Base-by-base conservation (phyloP, 92 coral and sea anemone species). In the Ricordea florida region DNA sequence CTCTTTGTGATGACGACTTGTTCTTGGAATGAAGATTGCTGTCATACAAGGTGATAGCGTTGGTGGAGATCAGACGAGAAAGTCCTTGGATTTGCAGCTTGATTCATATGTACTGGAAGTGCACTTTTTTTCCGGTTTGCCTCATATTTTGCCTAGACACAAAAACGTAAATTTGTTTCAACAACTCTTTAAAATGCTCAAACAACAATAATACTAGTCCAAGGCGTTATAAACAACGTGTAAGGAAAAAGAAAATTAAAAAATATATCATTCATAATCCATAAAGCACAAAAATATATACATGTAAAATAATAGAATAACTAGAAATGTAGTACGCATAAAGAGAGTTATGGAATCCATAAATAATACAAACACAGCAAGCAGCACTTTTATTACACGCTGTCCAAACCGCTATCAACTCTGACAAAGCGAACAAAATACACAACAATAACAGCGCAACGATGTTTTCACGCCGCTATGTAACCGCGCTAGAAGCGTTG, bases 111-210 rank as follows among this genome's bases (percentile, higher is more conserved):
- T 24, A 82, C 25, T 6, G 96, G 98, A 17, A 93, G 84, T 58
- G 72, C 80, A 30, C 63, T 70, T 60, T 86, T 86, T 66, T 55
- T 75, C 76, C 56, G 84, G 85, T 88, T 87, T 29, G 84, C 92
- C 17, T 89, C 98, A 26, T 79, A 87, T 81, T 93, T 93, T 14
- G 88, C 98, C 98, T 93, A 69, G 30, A 41, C 51, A 38, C 11
- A 71, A 9, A 84, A 26, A 31, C 62, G 49, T 15, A 11, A 27
- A 44, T 17, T 13, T 14, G 22, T 45, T 29, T 28, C 8, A 46
- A 18, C 23, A 10, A 16, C 9, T 38, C 29, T 2, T 24, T 5
- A 16, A 50, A 14, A 40, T 18, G 31, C 17, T 18, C 0, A 0
- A 41, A 47, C 15, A 5, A 2, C 29, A 7, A 5, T 36, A 45